Conservation (phyloP, 1,140 invertebrate species). For the Drosophila pseudoobscura region DNA sequence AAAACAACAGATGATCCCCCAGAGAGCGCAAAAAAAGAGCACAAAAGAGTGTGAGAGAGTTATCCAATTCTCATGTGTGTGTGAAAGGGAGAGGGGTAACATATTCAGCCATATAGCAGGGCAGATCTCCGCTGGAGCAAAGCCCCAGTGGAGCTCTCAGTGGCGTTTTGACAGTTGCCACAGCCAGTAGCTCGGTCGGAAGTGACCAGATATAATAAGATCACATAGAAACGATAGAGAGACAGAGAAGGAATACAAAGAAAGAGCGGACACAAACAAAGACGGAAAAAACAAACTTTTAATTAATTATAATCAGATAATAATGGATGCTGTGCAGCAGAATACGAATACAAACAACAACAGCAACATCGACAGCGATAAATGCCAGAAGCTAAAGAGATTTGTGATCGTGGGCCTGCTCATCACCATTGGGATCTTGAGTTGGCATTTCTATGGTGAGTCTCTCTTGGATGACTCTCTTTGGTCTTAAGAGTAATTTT, state of each 20-base stretch:
- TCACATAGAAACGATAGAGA: slow-evolving; percentile 9
- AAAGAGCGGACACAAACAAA: slow-evolving; percentile 21
- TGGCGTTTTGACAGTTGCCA: slow-evolving; percentile 37
- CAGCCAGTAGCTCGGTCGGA: slow-evolving; percentile 14
- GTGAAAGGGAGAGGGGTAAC: background rate
- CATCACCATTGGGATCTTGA: slow-evolving; percentile 63
- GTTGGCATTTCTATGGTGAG: slow-evolving; percentile 79
- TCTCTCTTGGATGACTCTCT: background rate
- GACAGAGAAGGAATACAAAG: slow-evolving; percentile 5
- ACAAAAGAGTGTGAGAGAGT: background rate
- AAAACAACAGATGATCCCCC: slow-evolving; percentile 47
- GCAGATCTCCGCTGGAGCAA: slow-evolving; percentile 29
- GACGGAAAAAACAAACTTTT: slow-evolving; percentile 44
- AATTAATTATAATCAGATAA: slow-evolving; percentile 51
- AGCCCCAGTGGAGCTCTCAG: slow-evolving; percentile 22
- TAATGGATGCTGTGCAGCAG: slow-evolving; percentile 33
- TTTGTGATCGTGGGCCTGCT: slow-evolving; percentile 67
- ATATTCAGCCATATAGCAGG: slow-evolving; percentile 25
- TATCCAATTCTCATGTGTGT: slow-evolving; percentile 14
- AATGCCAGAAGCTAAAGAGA: slow-evolving; percentile 72
- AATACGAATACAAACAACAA: slow-evolving; percentile 35
- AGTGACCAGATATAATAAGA: slow-evolving; percentile 19
- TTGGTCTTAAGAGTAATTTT: background rate
- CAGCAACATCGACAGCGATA: slow-evolving; percentile 68
- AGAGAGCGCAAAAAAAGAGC: slow-evolving; percentile 18